phyloP scores from a whole-genome alignment of 2,888 invertebrate genomes.

The Atrina japonica region DNA sequence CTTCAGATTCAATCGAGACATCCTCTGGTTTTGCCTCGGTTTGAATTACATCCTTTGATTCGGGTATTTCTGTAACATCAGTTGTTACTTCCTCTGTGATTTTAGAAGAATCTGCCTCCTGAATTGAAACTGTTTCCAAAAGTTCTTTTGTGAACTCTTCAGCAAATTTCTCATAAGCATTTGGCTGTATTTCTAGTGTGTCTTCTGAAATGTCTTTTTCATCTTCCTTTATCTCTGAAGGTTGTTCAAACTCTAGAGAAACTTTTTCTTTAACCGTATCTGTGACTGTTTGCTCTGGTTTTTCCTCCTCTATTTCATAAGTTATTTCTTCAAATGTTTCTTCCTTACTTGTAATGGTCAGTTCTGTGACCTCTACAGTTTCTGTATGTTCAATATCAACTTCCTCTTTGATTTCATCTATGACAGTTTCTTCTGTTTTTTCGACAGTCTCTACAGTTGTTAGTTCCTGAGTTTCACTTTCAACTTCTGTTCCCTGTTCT shows the following conservation, averaged over 20 bases:
- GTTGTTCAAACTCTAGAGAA: slow-evolving; percentile 23
- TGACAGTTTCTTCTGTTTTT: slow-evolving; percentile 48
- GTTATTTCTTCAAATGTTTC: slow-evolving; percentile 17
- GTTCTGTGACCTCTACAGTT: slow-evolving; percentile 24
- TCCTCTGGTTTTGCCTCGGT: not conserved
- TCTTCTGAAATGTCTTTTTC: slow-evolving; percentile 31
- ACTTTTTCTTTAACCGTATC: slow-evolving; percentile 30
- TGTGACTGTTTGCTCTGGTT: not conserved
- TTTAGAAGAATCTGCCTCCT: slow-evolving; percentile 47
- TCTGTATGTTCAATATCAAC: slow-evolving; percentile 45
- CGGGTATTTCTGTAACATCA: not conserved
- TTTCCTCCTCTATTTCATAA: slow-evolving; percentile 19
- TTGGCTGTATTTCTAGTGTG: slow-evolving; percentile 14
- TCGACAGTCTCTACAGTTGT: slow-evolving; percentile 39
- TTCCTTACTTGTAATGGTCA: slow-evolving; percentile 17
- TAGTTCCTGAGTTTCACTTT: not conserved
- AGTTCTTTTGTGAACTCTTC: slow-evolving; percentile 58
- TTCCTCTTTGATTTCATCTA: slow-evolving; percentile 28
- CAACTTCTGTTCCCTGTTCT: too few relatives aligned
- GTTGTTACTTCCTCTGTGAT: slow-evolving; percentile 29
- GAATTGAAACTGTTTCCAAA: slow-evolving; percentile 47
- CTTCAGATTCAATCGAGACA: not conserved
- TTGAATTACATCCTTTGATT: not conserved
- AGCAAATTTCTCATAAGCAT: slow-evolving; percentile 43
- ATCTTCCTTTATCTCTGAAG: slow-evolving; percentile 1